Percentiles rank a stretch among this genome's conserved stretches.
phyloP scores from a whole-genome alignment of 2,888 invertebrate species.

The Dolichomitus sp. region DNA sequence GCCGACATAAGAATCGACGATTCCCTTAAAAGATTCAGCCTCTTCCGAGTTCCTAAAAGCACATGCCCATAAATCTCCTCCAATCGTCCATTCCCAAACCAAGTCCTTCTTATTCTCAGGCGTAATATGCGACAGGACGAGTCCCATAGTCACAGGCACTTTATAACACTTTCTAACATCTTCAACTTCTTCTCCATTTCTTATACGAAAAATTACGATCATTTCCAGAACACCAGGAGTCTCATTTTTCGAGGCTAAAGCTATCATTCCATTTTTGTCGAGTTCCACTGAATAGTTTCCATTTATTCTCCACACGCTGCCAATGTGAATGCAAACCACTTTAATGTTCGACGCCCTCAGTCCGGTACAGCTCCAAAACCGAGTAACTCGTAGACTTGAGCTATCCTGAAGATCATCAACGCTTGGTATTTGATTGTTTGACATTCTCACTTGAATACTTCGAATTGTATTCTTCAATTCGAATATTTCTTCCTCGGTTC shows the following conservation, averaged over 20 bases:
- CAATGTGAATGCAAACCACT: background rate
- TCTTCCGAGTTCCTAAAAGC: constrained; percentile 1
- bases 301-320: constrained; percentile 23
- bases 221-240: background rate
- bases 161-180: constrained; percentile 18
- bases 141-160: background rate
- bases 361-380: background rate
- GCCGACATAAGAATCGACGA: background rate
- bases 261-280: constrained; percentile 15
- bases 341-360: background rate
- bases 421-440: background rate
- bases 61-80: background rate
- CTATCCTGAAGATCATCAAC: background rate
- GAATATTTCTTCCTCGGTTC: background rate
- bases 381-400: background rate
- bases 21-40: background rate
- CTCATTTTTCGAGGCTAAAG: background rate
- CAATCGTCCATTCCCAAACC: constrained; percentile 16
- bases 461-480: background rate
- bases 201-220: constrained; percentile 1
- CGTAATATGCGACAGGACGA: constrained; percentile 6
- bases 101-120: constrained; percentile 17
- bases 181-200: background rate
- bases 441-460: constrained; percentile 7
- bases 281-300: constrained; percentile 5